Evolutionary conservation across 2,113 vertebrate genomes (phyloP), one percentile per base, ranked within the genome.

Genomic region (Hydrolagus affinis): DNA sequence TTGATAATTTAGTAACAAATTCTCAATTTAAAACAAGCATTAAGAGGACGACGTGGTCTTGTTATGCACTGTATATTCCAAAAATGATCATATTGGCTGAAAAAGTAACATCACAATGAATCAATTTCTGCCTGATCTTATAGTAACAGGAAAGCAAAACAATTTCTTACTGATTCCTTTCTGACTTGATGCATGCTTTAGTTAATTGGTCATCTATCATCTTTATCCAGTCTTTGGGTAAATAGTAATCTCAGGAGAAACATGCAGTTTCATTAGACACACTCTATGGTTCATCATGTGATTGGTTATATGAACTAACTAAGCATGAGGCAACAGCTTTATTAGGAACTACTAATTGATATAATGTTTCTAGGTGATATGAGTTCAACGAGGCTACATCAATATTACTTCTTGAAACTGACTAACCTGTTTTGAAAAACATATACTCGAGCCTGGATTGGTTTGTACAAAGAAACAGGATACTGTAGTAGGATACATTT

Each of bases 21-120:
- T 60, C 17, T 15, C 9, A 92, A 91, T 93, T 92, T 89, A 87
- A 92, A 92, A 91, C 92, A 92, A 93, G 94, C 86, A 91, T 91
- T 91, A 92, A 92, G 91, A 90, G 85, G 8, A 21, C 66, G 32
- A 68, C 9, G 8, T 83, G 62, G 66, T 30, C 3, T 21, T 15
- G 17, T 56, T 21, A 64, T 66, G 28, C 1, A 32, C 60, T 83
- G n/a, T 10, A 4, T 19, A 12, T 6, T 44, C 8, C 17, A 25
- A 0, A 64, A 12, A 62, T 62, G n/a, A 8, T 25, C 76, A 32
- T 17, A 32, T 66, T 68, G 17, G 62, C 14, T 4, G 17, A 15
- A 66, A 68, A 83, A 66, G 17, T 68, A 66, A 32, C 28, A 10
- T 9, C 19, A 30, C 15, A 30, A 32, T 28, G 32, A 21, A 83